phyloP scores from a whole-genome alignment of 2,113 vertebrate genomes.

The Alethe diademata region DNA sequence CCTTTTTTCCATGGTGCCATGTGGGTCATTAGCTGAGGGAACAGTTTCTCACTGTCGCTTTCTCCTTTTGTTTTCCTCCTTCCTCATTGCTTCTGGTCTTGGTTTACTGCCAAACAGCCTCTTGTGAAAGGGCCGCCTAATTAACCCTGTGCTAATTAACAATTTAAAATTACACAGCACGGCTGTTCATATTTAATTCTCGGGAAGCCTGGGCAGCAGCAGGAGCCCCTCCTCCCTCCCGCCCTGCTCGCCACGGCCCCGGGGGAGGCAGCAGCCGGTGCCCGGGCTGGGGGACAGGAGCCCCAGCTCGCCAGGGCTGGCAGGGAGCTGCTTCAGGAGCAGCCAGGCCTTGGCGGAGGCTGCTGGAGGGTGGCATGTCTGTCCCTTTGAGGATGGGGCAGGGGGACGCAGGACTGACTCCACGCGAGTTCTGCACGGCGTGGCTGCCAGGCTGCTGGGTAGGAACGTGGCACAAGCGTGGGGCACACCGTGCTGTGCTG shows the following conservation, averaged over 20 bases:
- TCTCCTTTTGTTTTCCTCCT: conserved; percentile 72
- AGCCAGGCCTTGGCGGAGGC: accelerated
- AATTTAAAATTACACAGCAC: conserved; percentile 96
- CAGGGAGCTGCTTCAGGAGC: neutral
- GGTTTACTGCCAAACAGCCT: conserved; percentile 83
- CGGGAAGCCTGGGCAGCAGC: conserved; percentile 78
- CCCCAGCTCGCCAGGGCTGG: neutral
- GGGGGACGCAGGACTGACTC: accelerated
- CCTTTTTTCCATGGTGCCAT: conserved; percentile 13
- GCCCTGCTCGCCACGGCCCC: neutral
- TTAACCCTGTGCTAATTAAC: conserved; percentile 99
- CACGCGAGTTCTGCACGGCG: accelerated
- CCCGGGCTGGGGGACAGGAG: neutral
- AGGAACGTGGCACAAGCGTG: accelerated
- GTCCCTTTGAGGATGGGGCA: neutral
- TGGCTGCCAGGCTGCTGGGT: neutral
- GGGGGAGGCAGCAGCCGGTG: neutral
- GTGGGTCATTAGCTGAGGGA: conserved; percentile 58
- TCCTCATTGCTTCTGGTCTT: conserved; percentile 76
- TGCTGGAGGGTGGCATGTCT: neutral
- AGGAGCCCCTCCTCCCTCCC: conserved; percentile 55
- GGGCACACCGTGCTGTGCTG: accelerated
- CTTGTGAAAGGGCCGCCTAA: conserved; percentile 89
- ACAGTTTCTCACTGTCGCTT: conserved; percentile 68
- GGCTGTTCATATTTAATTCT: conserved; percentile 89